Evolutionary conservation across 2,888 invertebrate species (phyloP), one percentile per base, ranked within the genome.

Genomic region (Drosophila niveifrons): DNA sequence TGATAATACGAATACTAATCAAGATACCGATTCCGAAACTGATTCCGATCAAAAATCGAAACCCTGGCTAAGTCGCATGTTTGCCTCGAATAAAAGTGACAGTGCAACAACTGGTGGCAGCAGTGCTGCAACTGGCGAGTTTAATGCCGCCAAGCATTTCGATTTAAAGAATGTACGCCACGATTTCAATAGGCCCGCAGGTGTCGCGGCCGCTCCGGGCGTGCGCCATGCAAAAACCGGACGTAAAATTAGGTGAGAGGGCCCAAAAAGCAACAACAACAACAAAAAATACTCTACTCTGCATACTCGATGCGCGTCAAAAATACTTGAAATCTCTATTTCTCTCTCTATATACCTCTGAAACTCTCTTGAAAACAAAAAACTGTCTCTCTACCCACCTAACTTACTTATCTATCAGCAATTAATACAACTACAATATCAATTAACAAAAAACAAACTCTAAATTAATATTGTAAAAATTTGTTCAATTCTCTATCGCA

Each of bases 161-260:
- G 92, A 92, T 89, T 82, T 90, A 81, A 91, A 90, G 89, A 87
- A 91, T 77, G 83, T 90, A 71, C 89, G 90, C 63, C 89, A 89
- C 78, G 91, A 91, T 91, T 92, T 92, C 83, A 92, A 92, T 92
- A 91, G 90, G 82, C 92, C 92, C 72, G 91, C 90, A 81, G 92
- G 92, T 82, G 79, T 75, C 80, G 90, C 90, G 69, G 91, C 91
- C 72, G 91, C 91, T 72, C 82, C 90, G 70, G 90, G 89, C 80
- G 82, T 85, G 78, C 90, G 90, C 76, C 86, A 83, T 74, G 78
- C 89, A 68, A 91, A 92, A 88, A 83, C 90, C 89, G 93, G 93
- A 91, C 91, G 91, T 82, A 91, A 91, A 90, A 92, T 93, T 93
- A 93, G 93, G 93, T 93, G 93, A 93, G 93, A 92, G 92, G 82